Evolutionary conservation across 1,140 invertebrate species (phyloP).

Genomic region (Proctacanthus coquilletti): DNA sequence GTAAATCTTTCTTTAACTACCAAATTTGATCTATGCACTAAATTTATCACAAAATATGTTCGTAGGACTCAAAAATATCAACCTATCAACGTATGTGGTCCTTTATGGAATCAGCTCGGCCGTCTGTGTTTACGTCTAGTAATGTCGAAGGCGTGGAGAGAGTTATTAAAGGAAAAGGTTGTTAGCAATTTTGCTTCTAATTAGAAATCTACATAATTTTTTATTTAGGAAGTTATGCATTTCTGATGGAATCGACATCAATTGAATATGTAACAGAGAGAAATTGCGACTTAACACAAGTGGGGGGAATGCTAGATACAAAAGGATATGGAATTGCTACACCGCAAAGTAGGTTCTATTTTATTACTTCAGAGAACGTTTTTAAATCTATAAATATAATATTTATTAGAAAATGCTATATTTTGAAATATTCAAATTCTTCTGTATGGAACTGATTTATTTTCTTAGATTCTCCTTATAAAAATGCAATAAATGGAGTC

Average conservation of each 20-base stretch:
- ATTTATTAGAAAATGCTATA: not conserved
- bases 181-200: not conserved
- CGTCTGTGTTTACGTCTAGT: constrained; percentile 67
- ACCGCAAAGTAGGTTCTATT: constrained; percentile 58
- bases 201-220: not conserved
- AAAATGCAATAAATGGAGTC: constrained; percentile 71
- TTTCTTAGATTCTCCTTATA: constrained; percentile 64
- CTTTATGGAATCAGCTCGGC: constrained; percentile 76
- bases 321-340: constrained; percentile 91
- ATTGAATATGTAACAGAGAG: constrained; percentile 84
- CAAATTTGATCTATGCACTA: too few relatives aligned
- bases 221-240: constrained; percentile 52
- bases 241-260: constrained; percentile 85
- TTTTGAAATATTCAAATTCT: too few relatives aligned
- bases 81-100: constrained; percentile 87
- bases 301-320: constrained; percentile 77
- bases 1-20: too few relatives aligned
- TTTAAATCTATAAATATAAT: not conserved
- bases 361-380: not conserved
- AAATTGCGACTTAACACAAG: constrained; percentile 79
- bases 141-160: constrained; percentile 76
- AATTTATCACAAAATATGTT: too few relatives aligned
- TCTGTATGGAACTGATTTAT: too few relatives aligned
- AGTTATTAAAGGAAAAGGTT: constrained; percentile 65
- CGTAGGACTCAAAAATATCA: constrained; percentile 81